phyloP scores from a whole-genome alignment of 2,113 vertebrate genomes.

The Jacana jacana region DNA sequence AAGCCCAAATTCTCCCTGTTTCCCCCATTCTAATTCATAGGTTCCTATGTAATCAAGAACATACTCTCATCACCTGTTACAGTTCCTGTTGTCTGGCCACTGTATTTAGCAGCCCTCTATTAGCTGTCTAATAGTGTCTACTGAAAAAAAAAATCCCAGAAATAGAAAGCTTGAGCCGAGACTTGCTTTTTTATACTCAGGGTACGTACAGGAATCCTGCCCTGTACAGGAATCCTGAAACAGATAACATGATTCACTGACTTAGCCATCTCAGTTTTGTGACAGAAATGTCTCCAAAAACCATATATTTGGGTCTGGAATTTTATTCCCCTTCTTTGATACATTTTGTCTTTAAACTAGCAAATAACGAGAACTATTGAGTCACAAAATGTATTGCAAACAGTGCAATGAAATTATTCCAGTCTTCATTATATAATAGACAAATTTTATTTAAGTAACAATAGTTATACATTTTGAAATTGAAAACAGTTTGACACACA shows the following conservation, averaged over 20 bases:
- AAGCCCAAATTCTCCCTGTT: neutral
- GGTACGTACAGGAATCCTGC: neutral
- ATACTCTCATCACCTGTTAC: neutral
- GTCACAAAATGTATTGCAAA: neutral
- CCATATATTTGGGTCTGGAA: fast-evolving
- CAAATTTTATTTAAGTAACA: neutral
- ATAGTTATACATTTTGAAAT: neutral
- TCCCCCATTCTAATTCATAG: fast-evolving
- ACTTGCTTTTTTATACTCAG: neutral
- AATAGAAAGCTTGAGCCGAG: neutral
- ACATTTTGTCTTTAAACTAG: neutral
- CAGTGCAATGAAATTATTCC: neutral
- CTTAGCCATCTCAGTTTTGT: neutral
- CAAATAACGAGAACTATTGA: neutral
- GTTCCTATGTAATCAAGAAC: neutral
- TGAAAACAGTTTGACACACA: neutral
- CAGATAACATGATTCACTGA: neutral
- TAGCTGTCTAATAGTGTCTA: neutral
- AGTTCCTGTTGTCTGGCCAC: neutral
- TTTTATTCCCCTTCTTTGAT: neutral
- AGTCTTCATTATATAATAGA: neutral
- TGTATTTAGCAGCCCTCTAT: neutral
- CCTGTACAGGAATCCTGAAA: neutral
- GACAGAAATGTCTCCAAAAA: neutral
- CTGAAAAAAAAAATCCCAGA: neutral